phyloP scores from a whole-genome alignment of 1,140 invertebrate species.

The Drosophila asahinai region DNA sequence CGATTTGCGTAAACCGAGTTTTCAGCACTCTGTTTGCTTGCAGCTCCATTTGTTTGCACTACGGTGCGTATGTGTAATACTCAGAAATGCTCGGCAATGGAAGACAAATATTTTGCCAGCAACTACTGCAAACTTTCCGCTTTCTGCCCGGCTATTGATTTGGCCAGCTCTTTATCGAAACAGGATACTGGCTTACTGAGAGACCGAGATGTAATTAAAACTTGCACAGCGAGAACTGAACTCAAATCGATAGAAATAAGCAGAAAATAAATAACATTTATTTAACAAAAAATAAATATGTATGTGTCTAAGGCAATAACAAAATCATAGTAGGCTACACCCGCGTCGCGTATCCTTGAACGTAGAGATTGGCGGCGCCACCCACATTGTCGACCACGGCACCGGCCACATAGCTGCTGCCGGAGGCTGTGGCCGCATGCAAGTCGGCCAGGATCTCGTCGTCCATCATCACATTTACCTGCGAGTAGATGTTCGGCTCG shows the following conservation, averaged over 20 bases:
- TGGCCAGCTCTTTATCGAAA: not conserved
- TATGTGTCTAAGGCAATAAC: constrained; percentile 1
- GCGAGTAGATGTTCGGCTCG: constrained; percentile 88
- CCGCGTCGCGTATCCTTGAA: constrained; percentile 68
- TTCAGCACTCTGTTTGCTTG: constrained; percentile 10
- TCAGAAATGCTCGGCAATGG: constrained; percentile 38
- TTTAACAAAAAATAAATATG: constrained; percentile 51
- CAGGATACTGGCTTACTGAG: not conserved
- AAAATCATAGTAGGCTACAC: constrained; percentile 41
- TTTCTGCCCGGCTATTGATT: constrained; percentile 20
- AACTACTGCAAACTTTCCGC: constrained; percentile 6
- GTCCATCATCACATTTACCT: constrained; percentile 86
- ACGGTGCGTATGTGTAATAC: constrained; percentile 54
- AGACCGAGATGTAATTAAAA: constrained; percentile 6
- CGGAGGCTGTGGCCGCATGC: constrained; percentile 68
- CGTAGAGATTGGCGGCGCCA: constrained; percentile 46
- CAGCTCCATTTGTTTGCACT: constrained; percentile 14
- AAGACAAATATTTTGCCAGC: constrained; percentile 54
- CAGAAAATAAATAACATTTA: constrained; percentile 32
- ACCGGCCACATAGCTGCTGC: constrained; percentile 71
- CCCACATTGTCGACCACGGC: constrained; percentile 77
- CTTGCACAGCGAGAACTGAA: not conserved
- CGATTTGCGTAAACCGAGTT: constrained; percentile 20
- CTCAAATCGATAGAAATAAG: constrained; percentile 7
- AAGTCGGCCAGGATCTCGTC: constrained; percentile 74